Evolutionary conservation across 2,888 invertebrate species (phyloP), one percentile per base, ranked within the genome.

Genomic region (Xestia ashworthii): DNA sequence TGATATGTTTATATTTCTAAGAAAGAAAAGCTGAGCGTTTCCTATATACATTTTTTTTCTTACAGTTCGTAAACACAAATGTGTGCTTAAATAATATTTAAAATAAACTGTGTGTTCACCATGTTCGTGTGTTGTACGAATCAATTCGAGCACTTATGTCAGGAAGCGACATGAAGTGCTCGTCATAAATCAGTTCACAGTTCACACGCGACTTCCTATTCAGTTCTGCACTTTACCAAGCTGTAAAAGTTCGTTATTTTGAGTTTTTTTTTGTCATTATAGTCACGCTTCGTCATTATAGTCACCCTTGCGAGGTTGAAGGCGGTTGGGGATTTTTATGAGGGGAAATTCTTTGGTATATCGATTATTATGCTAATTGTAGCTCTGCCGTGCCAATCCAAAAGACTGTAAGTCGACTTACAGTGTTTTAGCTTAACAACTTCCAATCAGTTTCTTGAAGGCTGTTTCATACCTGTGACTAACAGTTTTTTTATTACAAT

Each of bases 151-250:
- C 73, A 76, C 76, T 81, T 71, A 77, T 73, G 81, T 75, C 73
- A 78, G 74, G 76, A 75, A 79, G 70, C 76, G 79, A 78, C 73
- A 76, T 80, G 67, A 73, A 82, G 69, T 84, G 70, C 81, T 84
- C 65, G 74, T 71, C 75, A 78, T 84, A 81, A 84, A 78, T 81
- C 70, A 66, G 78, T 84, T 84, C 72, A 68, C 70, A 66, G 78
- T 84, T 84, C 72, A 68, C 84, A 84, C 81, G 83, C 83, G 81
- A 84, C 81, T 71, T 75, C 77, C 84, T 78, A 77, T 74, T 75
- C 77, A 46, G 65, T 72, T 75, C 71, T 70, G 67, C 69, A 80
- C 68, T 77, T 48, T 75, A 44, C 53, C 48, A 60, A 69, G 74
- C 71, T 74, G 38, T 48, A 71, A 60, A 71, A 71, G 44, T 70